These are phyloP conservation scores for Phania funesta DNA, from an alignment of 2,888 invertebrate species.

Conservation along the genomic window DNA sequence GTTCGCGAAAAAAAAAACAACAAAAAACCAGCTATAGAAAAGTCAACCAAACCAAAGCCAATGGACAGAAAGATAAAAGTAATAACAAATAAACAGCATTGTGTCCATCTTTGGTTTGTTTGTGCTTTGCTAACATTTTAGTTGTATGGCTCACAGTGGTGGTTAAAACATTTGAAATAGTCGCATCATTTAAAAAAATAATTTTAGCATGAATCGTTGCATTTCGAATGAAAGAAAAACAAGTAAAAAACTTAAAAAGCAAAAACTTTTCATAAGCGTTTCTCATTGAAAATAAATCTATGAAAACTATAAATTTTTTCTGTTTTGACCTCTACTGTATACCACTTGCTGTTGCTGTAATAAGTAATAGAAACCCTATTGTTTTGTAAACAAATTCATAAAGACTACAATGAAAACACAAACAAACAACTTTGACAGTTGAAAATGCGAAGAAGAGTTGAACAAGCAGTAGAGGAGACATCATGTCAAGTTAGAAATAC, in stretches of 20 bases:
- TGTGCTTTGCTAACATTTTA: background rate
- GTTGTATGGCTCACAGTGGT: background rate
- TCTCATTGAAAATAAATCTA: too few relatives aligned
- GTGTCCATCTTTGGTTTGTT: conserved; percentile 38
- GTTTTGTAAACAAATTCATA: conserved; percentile 48
- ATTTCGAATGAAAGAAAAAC: too few relatives aligned
- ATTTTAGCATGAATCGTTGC: too few relatives aligned
- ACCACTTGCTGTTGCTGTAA: background rate
- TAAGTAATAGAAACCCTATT: conserved; percentile 45
- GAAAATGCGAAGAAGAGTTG: conserved; percentile 37
- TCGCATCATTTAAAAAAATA: too few relatives aligned
- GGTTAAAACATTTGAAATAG: background rate
- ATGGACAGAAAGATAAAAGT: conserved; percentile 13
- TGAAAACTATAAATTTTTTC: background rate
- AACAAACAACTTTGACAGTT: conserved; percentile 61
- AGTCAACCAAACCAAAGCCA: conserved; percentile 8
- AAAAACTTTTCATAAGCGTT: background rate
- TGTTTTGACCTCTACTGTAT: background rate
- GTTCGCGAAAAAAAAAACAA: background rate
- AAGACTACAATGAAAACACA: background rate
- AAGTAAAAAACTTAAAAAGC: too few relatives aligned
- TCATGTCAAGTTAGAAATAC: conserved; percentile 22
- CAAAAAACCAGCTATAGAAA: conserved; percentile 16
- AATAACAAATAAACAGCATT: conserved; percentile 27
- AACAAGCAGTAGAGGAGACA: conserved; percentile 11